phyloP scores from a whole-genome alignment of 2,888 invertebrate species.

The Deilephila porcellus region DNA sequence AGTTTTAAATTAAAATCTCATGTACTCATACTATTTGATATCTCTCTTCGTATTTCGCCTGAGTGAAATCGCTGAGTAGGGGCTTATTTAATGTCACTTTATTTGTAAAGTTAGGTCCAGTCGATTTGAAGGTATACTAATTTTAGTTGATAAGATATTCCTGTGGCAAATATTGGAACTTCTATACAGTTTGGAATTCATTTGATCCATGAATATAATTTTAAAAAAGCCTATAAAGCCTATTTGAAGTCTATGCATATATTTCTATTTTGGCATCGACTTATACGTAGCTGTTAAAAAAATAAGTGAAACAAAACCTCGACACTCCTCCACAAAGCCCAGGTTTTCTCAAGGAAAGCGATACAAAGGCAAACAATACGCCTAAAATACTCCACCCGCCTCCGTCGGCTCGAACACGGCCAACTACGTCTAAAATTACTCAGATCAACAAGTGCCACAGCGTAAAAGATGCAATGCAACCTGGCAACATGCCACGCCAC shows the following conservation, averaged over 20 bases:
- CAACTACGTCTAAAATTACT: slow-evolving; percentile 42
- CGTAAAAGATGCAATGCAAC: slow-evolving; percentile 68
- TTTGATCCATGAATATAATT: no score
- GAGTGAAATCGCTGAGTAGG: not conserved
- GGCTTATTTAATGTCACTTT: not conserved
- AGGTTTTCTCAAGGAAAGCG: not conserved
- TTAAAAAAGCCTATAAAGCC: no score
- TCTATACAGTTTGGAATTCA: no score
- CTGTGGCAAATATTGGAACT: no score
- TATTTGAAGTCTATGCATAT: no score
- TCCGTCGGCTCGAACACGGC: slow-evolving; percentile 42
- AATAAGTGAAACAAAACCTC: no score
- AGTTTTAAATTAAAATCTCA: slow-evolving; percentile 51
- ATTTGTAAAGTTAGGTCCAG: not conserved
- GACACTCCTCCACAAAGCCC: not conserved
- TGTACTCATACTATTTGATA: slow-evolving; percentile 9
- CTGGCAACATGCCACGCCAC: slow-evolving; percentile 83
- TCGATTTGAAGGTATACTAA: not conserved
- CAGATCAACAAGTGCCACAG: slow-evolving; percentile 74
- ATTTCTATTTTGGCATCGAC: no score
- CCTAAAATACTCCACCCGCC: slow-evolving; percentile 30
- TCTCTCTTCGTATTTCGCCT: not conserved
- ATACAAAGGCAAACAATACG: slow-evolving; percentile 34
- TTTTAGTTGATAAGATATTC: not conserved
- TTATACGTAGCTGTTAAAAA: no score